phyloP scores from a whole-genome alignment of 2,113 vertebrate genomes.

The Turnix velox region DNA sequence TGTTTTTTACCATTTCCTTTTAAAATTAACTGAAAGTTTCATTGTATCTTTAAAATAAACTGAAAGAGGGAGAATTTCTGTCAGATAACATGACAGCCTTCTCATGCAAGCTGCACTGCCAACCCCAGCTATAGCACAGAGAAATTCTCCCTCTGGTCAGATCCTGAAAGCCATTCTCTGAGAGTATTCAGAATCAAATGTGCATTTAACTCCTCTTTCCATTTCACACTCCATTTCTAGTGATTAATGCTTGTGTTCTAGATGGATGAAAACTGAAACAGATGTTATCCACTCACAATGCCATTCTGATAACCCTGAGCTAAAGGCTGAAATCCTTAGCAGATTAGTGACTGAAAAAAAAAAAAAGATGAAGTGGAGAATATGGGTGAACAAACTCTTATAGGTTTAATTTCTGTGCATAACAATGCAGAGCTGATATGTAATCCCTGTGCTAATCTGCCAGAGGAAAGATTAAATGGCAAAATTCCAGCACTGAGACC shows the following conservation, averaged over 20 bases:
- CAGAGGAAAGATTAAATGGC: constrained; percentile 56
- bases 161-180: background rate
- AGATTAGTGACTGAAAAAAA: constrained; percentile 55
- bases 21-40: background rate
- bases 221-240: constrained; percentile 62
- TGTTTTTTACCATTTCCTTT: background rate
- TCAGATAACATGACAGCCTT: background rate
- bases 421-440: constrained; percentile 1
- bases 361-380: constrained; percentile 15
- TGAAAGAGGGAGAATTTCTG: background rate
- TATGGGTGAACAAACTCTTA: background rate
- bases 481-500: constrained; percentile 18
- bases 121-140: background rate
- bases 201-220: constrained; percentile 22
- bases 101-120: background rate
- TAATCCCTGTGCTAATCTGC: background rate
- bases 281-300: constrained; percentile 48
- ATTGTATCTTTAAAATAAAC: background rate
- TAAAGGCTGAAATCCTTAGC: constrained; percentile 48
- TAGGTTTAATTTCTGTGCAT: constrained; percentile 8
- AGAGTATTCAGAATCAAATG: constrained; percentile 3
- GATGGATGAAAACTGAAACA: constrained; percentile 54
- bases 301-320: constrained; percentile 34
- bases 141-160: background rate
- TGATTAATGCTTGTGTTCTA: constrained; percentile 47